Percentiles rank a stretch among this genome's conserved stretches.
phyloP scores from a whole-genome alignment of 2,113 vertebrate genomes.

The western clawed frog (Xenopus tropicalis) region DNA sequence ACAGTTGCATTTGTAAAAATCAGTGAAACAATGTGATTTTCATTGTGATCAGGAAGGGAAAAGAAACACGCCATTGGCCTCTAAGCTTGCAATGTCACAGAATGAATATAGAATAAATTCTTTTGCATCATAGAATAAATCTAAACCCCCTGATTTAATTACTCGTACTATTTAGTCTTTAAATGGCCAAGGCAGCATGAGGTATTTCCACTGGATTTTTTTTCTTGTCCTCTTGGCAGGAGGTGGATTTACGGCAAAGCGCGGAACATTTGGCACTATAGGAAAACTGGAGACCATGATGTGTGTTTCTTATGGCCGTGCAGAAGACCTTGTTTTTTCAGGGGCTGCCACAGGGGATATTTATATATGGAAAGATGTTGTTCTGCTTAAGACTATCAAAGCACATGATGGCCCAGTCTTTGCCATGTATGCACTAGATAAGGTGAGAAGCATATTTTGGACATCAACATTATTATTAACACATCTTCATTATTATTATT shows the following conservation, averaged over 20 bases:
- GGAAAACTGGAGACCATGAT: conserved; percentile 93
- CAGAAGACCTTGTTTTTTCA: conserved; percentile 89
- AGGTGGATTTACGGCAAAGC: conserved; percentile 87
- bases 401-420: conserved; percentile 95
- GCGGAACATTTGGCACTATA: conserved; percentile 82
- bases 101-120: no score
- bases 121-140: no score
- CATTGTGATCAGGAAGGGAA: no score
- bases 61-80: no score
- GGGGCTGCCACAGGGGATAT: conserved; percentile 92
- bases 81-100: no score
- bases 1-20: no score
- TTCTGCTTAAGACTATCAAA: conserved; percentile 89
- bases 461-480: background rate
- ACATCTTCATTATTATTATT: no score
- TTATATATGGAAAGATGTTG: conserved; percentile 89
- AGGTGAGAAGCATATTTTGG: conserved; percentile 66
- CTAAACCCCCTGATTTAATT: no score
- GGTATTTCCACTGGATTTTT: no score
- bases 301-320: conserved; percentile 84
- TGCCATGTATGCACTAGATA: conserved; percentile 93
- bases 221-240: conserved; percentile 60
- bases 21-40: no score
- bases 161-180: no score
- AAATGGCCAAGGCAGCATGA: no score